Base-by-base conservation (phyloP, 2,797 vertebrate species). In the Schizothorax lantsangensis region DNA sequence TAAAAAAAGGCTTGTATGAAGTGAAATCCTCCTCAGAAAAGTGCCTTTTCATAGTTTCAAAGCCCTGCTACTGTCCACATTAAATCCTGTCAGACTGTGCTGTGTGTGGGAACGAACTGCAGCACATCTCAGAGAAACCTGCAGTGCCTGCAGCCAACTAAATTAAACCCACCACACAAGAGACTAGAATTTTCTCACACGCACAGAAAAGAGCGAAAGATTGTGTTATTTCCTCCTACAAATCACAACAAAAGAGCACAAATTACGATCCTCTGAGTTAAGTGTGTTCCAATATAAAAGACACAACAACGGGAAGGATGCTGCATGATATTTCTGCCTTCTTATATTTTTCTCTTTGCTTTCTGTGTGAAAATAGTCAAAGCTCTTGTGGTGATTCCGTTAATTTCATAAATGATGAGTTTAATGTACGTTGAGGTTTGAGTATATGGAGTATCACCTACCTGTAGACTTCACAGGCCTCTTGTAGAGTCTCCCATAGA, bases 131-230 rank as follows among this genome's bases (percentile, higher is more conserved):
- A 52, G 74, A 79, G 69, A 71, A 62, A 73, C 69, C 43, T 82
- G 81, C 75, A 79, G 86, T 81, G 84, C 84, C 82, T 66, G 82
- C 81, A 79, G 78, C 85, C 79, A 88, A 57, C 87, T 79, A 72
- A 88, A 86, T 87, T 87, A 83, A 89, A 87, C 88, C 88, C 75
- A 87, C 88, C 81, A 87, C 78, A 77, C 88, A 80, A 87, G 78
- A 87, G 83, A 83, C 86, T 68, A 52, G 23, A 72, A 68, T 87
- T 54, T 74, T 81, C 86, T 87, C 85, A 66, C 49, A 52, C 62
- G 6, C 6, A 47, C 38, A 36, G 33, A 54, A 68, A 23, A 84
- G 33, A 69, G 23, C 26, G 14, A 52, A n/a, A 78, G 36, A 83
- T 49, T 81, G 19, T 82, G 62, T 83, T 69, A 81, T 77, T 83